These are phyloP conservation scores for Paraplagusia blochii DNA, from an alignment of 2,113 vertebrate genomes.

Conservation along the genomic window DNA sequence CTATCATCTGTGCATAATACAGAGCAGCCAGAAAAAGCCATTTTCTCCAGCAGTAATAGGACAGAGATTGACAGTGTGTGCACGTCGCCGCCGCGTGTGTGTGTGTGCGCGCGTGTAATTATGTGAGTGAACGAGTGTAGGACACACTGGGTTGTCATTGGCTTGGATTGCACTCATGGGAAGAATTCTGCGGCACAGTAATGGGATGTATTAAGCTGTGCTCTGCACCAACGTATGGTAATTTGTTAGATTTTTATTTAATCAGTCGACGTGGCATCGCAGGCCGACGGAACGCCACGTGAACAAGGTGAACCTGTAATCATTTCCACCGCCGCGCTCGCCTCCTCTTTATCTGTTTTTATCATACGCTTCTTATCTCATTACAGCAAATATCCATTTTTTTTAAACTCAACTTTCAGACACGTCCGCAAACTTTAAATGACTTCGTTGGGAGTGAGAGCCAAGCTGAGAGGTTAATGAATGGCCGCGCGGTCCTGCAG, in stretches of 20 bases:
- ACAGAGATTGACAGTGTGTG: slow-evolving; percentile 53
- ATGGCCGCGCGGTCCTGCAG: slow-evolving; percentile 18
- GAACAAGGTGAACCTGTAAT: slow-evolving; percentile 45
- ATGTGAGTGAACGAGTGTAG: slow-evolving; percentile 46
- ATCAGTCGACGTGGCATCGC: slow-evolving; percentile 52
- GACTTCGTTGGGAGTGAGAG: slow-evolving; percentile 22
- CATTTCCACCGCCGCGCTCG: slow-evolving; percentile 22
- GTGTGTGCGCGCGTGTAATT: slow-evolving; percentile 35
- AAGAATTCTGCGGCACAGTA: slow-evolving; percentile 53
- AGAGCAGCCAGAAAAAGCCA: slow-evolving; percentile 48
- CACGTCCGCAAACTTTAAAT: slow-evolving; percentile 25
- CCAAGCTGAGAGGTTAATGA: slow-evolving; percentile 40
- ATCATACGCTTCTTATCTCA: slow-evolving; percentile 15
- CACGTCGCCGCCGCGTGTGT: neutral
- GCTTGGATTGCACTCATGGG: slow-evolving; percentile 62
- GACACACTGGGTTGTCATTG: slow-evolving; percentile 62
- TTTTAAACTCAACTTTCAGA: slow-evolving; percentile 3
- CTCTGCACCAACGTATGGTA: slow-evolving; percentile 61
- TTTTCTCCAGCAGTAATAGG: slow-evolving; percentile 56
- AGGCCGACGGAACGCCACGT: slow-evolving; percentile 45
- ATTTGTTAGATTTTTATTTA: slow-evolving; percentile 66
- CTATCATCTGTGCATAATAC: slow-evolving; percentile 58
- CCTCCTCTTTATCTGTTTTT: slow-evolving; percentile 15
- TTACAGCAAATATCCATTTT: neutral
- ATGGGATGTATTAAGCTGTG: slow-evolving; percentile 63